phyloP scores from a whole-genome alignment of 2,113 vertebrate species.

The Cebus imitator region DNA sequence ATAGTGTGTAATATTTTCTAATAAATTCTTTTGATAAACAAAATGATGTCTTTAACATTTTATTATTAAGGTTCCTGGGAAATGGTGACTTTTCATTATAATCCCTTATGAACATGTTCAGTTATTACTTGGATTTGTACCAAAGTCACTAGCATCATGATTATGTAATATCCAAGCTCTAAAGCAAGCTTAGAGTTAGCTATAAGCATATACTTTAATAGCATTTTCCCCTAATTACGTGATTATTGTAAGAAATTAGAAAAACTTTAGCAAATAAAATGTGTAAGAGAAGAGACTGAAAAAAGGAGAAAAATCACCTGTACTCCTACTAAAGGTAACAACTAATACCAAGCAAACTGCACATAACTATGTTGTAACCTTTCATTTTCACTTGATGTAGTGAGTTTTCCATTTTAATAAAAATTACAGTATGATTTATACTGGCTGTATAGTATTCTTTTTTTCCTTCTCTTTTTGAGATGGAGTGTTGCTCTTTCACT shows the following conservation, averaged over 20 bases:
- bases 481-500: no score
- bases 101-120: not conserved
- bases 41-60: slow-evolving; percentile 74
- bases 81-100: slow-evolving; percentile 22
- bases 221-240: not conserved
- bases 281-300: not conserved
- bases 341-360: not conserved
- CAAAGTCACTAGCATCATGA: not conserved
- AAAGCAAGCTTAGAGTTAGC: not conserved
- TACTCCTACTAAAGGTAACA: not conserved
- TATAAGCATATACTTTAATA: slow-evolving; percentile 15
- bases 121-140: slow-evolving; percentile 21
- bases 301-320: not conserved
- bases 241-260: slow-evolving; percentile 22
- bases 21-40: slow-evolving; percentile 86
- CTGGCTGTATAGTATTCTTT: not conserved
- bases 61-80: slow-evolving; percentile 38
- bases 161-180: not conserved
- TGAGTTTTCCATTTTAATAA: slow-evolving; percentile 46
- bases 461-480: no score
- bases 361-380: not conserved
- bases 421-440: not conserved
- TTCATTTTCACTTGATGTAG: slow-evolving; percentile 1
- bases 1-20: slow-evolving; percentile 84
- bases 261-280: not conserved